Evolutionary conservation across 2,888 invertebrate species (phyloP).

Genomic region (Didymodactylos carnosus): DNA sequence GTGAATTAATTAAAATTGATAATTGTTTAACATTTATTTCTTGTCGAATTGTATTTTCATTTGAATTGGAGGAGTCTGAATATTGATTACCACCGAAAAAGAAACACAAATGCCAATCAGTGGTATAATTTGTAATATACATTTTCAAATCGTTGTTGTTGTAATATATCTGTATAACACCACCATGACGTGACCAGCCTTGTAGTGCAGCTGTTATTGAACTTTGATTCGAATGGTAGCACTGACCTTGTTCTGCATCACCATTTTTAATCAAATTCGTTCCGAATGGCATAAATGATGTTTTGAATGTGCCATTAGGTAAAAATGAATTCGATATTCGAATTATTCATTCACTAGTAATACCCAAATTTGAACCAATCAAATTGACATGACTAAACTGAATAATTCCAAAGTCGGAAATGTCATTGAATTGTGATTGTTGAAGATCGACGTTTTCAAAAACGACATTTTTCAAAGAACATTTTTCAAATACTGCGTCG

Average conservation of each 20-base stretch:
- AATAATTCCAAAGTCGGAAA: background rate
- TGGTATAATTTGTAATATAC: no score
- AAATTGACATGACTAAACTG: background rate
- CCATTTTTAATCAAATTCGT: background rate
- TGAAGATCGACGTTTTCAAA: background rate
- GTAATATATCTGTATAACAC: background rate
- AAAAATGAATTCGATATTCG: background rate
- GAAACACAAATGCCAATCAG: no score
- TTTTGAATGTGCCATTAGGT: background rate
- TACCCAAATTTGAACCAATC: background rate
- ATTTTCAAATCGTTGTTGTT: no score
- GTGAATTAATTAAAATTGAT: background rate
- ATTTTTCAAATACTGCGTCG: no score
- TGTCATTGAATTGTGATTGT: background rate
- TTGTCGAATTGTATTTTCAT: background rate
- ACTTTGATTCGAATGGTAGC: background rate
- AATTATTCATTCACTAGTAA: background rate
- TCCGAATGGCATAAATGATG: background rate
- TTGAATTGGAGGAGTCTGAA: background rate
- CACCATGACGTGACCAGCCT: background rate
- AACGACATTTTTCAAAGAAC: no score
- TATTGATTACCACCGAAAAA: background rate
- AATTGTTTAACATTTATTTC: no score
- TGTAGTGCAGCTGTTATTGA: background rate
- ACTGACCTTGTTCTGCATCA: background rate